Evolutionary conservation across 2,113 vertebrate genomes (phyloP), one percentile per base, ranked within the genome.

Genomic region (Lipophrys pholis): DNA sequence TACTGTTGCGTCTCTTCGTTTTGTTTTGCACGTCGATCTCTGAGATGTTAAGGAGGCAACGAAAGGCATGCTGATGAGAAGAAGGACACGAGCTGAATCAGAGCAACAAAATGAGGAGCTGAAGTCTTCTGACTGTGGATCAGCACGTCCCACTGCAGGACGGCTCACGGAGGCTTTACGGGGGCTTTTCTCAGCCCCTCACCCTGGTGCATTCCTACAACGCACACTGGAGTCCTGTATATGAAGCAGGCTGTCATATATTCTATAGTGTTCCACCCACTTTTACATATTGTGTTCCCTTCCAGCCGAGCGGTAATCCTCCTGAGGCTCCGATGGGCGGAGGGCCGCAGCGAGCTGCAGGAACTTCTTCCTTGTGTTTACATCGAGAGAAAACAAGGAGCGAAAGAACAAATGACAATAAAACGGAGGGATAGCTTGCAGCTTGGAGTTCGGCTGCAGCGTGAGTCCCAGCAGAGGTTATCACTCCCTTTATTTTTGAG

Each of bases 291-390:
- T 16, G 59, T 11, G 14, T 36, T 41, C 67, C 39, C 49, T 50
- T 7, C 66, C 46, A 46, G 59, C 66, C 60, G 8, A 12, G 3
- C 17, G 49, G 14, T 6, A 36, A 66, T 39, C 57, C 57, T 56
- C 70, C 42, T 7, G 68, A 57, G 73, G 68, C 38, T 9, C 36
- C 5, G 51, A 15, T 36, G 64, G 59, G 74, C 60, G 80, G 74
- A 78, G 74, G 53, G 50, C 2, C 11, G 9, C 66, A 57, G n/a
- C 3, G n/a, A 72, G 46, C 57, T 69, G 62, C 73, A 69, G 59
- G 17, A 50, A 57, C 48, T 6, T 12, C 10, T 9, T 30, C 6
- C 15, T 40, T 17, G 12, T 10, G 5, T 41, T 63, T 7, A 6
- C 17, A 46, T 1, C 2, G 7, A 10, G 36, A 14, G 43, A 45